These are phyloP conservation scores for Brachirus orientalis DNA, from an alignment of 2,113 vertebrate species.

Conservation along the genomic window DNA sequence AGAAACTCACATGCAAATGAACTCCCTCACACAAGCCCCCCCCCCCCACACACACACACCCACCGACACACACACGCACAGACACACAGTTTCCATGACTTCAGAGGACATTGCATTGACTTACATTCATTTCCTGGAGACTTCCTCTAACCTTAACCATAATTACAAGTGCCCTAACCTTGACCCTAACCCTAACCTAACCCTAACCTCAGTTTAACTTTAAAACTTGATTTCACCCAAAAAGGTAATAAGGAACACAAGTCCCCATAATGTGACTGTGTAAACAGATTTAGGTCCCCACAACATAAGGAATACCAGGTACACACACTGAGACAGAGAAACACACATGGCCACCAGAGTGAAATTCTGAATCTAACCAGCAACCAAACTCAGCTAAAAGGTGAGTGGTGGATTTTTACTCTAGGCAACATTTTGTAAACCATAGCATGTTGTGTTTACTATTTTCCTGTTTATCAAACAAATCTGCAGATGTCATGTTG, in stretches of 20 bases:
- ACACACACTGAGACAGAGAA: conserved; percentile 10
- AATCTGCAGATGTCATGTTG: conserved; percentile 41
- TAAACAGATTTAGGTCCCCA: too few relatives aligned
- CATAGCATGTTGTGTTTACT: conserved; percentile 44
- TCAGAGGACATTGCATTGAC: too few relatives aligned
- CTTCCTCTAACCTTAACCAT: too few relatives aligned
- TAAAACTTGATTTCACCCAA: too few relatives aligned
- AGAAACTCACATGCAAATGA: conserved; percentile 58
- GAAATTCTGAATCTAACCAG: conserved; percentile 21
- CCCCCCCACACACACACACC: background rate
- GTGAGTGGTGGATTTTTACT: conserved; percentile 5
- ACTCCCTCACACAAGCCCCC: conserved; percentile 25
- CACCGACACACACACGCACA: background rate
- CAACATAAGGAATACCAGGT: too few relatives aligned
- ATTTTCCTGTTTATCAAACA: conserved; percentile 57
- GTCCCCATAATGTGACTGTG: too few relatives aligned
- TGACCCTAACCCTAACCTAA: too few relatives aligned
- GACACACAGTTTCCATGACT: too few relatives aligned
- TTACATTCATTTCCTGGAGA: too few relatives aligned
- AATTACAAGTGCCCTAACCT: too few relatives aligned
- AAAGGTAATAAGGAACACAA: too few relatives aligned
- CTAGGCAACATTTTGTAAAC: conserved; percentile 42
- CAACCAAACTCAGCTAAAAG: background rate
- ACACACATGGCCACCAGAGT: conserved; percentile 7
- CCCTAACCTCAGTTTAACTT: too few relatives aligned